phyloP scores from a whole-genome alignment of 2,888 invertebrate species.

The Agrypnus murinus region DNA sequence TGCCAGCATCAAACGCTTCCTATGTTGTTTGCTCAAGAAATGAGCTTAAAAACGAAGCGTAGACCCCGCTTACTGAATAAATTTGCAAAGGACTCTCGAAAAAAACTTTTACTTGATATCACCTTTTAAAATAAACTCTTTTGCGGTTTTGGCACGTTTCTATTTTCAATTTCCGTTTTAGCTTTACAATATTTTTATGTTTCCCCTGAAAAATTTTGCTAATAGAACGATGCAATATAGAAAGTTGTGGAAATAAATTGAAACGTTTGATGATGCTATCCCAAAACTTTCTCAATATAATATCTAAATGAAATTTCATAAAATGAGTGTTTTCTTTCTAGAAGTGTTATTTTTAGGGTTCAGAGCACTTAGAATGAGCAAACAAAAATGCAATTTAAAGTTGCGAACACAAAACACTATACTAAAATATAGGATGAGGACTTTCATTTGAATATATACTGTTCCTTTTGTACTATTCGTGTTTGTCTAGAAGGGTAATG shows the following conservation, averaged over 20 bases:
- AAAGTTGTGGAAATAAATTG: too few species aligned
- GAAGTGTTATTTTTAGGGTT: slow-evolving; percentile 21
- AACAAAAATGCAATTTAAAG: slow-evolving; percentile 34
- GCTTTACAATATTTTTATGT: too few species aligned
- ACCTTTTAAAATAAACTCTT: slow-evolving; percentile 14
- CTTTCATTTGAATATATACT: slow-evolving; percentile 27
- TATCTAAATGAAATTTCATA: slow-evolving; percentile 19
- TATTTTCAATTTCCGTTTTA: too few species aligned
- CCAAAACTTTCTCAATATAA: neutral
- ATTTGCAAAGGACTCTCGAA: slow-evolving; percentile 11
- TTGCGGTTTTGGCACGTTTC: too few species aligned
- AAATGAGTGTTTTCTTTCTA: slow-evolving; percentile 12
- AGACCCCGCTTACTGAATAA: slow-evolving; percentile 16
- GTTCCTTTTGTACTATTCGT: slow-evolving; percentile 16
- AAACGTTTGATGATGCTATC: too few species aligned
- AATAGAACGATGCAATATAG: too few species aligned
- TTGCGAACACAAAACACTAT: slow-evolving; percentile 22
- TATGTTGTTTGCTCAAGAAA: slow-evolving; percentile 36
- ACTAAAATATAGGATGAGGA: slow-evolving; percentile 11
- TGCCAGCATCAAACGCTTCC: slow-evolving; percentile 35
- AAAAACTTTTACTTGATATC: slow-evolving; percentile 27
- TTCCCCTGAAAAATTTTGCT: too few species aligned
- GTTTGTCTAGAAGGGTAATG: slow-evolving; percentile 17
- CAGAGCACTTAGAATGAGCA: slow-evolving; percentile 24
- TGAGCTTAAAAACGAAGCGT: slow-evolving; percentile 25